Evolutionary conservation across 2,888 invertebrate species (phyloP), one percentile per base, ranked within the genome.

Genomic region (Zaprionus obscuricornis): DNA sequence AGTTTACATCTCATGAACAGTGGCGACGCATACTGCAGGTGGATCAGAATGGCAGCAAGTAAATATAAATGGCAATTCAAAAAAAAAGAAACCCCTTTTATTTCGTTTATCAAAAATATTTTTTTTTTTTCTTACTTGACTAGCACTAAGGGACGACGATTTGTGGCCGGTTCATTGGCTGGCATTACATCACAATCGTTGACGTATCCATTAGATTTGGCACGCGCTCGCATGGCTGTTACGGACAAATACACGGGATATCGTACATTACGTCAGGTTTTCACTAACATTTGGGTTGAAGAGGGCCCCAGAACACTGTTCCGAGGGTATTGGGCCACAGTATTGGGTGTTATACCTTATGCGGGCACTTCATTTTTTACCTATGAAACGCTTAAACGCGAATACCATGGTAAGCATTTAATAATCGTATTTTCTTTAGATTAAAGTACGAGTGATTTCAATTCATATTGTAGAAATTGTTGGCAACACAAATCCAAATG

Each of bases 331-430:
- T 91, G 94, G 46, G 96, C 98, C 0, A 98, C 99, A 0, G 93
- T 99, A 47, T 89, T 97, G 13, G 99, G 99, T 0, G 97, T 98
- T 2, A 95, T 98, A 72, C 98, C 98, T 0, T 99, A 99, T 90
- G 98, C 99, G 0, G 99, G 99, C 2, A 96, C 96, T 43, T 97
- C 98, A 10, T 99, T 99, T 92, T 98, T 96, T 91, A 99, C 97
- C 0, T 99, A 98, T 88, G 99, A 99, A 91, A 95, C 96, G 0
- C 92, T 99, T 17, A 99, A 99, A 90, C 93, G 94, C 62, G 90
- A 93, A 78, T 94, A 96, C 86, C 90, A 92, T 85, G 95, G 96
- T 96, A 88, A 91, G 90, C 14, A 16, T 26, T 6, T 8, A 24
- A 10, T 26, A 36, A n/a, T n/a, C 4, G 4, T 13, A 3, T 10